Percentiles rank a stretch among this genome's conserved stretches.
These are phyloP conservation scores for Bombylius discolor DNA, from an alignment of 2,888 invertebrate species.

Conservation along the genomic window DNA sequence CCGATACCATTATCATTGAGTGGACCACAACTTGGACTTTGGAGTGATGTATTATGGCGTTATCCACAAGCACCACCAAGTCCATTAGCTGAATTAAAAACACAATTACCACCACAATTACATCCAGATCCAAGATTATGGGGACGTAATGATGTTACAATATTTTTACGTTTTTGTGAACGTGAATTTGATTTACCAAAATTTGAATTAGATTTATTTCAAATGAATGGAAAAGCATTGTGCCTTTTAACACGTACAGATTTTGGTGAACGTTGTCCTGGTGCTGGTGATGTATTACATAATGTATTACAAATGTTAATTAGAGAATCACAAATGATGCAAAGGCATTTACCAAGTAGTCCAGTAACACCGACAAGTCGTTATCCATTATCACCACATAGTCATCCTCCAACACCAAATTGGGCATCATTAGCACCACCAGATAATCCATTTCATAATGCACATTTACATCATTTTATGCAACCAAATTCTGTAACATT, in stretches of 20 bases:
- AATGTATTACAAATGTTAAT: constrained; percentile 83
- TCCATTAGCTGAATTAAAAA: constrained; percentile 72
- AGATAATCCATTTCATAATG: constrained; percentile 39
- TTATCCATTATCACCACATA: constrained; percentile 68
- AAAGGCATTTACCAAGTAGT: constrained; percentile 64
- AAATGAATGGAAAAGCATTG: constrained; percentile 94
- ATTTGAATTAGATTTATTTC: constrained; percentile 85
- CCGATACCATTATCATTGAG: constrained; percentile 58
- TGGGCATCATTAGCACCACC: constrained; percentile 47
- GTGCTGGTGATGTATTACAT: constrained; percentile 86
- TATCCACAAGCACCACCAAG: constrained; percentile 69
- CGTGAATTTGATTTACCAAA: constrained; percentile 82
- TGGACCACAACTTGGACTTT: constrained; percentile 66
- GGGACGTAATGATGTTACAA: constrained; percentile 78
- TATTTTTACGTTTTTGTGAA: constrained; percentile 84
- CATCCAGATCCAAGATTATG: constrained; percentile 81
- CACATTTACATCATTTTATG: constrained; percentile 57
- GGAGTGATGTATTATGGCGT: constrained; percentile 75
- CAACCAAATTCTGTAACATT: constrained; percentile 77
- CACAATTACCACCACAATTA: constrained; percentile 68
- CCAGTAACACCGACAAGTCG: constrained; percentile 74
- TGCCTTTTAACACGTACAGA: constrained; percentile 82
- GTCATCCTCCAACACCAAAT: constrained; percentile 67
- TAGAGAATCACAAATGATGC: constrained; percentile 63
- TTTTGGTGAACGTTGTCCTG: constrained; percentile 80